phyloP scores from a whole-genome alignment of 2,113 vertebrate genomes.

The Ibidorhyncha struthersii region DNA sequence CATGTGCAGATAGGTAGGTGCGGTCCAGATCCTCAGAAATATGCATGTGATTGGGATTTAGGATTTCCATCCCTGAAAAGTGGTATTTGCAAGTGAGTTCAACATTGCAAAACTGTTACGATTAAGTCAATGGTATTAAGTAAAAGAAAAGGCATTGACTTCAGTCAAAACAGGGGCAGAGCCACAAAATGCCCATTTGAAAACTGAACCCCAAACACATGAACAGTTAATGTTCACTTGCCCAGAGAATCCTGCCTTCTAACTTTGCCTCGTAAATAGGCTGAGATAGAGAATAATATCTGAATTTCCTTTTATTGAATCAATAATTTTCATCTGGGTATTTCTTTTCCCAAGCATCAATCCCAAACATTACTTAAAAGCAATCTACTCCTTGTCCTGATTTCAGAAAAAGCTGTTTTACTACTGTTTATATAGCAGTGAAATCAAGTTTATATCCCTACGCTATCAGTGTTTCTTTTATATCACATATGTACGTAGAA shows the following conservation, averaged over 20 bases:
- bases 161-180: not conserved
- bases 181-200: not conserved
- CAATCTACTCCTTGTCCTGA: not conserved
- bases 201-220: not conserved
- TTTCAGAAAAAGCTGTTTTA: constrained; percentile 52
- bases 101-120: not conserved
- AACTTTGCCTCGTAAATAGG: not conserved
- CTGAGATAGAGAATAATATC: not conserved
- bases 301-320: not conserved
- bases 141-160: not conserved
- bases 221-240: not conserved
- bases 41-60: not conserved
- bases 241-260: not conserved
- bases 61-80: not conserved
- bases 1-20: not conserved
- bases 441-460: constrained; percentile 26
- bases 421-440: constrained; percentile 1
- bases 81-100: not conserved
- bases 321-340: constrained; percentile 33
- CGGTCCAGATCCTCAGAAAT: not conserved
- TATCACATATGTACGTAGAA: not conserved
- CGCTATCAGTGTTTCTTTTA: constrained; percentile 47
- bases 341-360: constrained; percentile 20
- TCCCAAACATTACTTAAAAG: constrained; percentile 20
- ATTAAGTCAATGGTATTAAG: not conserved